Evolutionary conservation across 2,797 vertebrate genomes (phyloP).

Genomic region (Hypotaenidia philippensis): DNA sequence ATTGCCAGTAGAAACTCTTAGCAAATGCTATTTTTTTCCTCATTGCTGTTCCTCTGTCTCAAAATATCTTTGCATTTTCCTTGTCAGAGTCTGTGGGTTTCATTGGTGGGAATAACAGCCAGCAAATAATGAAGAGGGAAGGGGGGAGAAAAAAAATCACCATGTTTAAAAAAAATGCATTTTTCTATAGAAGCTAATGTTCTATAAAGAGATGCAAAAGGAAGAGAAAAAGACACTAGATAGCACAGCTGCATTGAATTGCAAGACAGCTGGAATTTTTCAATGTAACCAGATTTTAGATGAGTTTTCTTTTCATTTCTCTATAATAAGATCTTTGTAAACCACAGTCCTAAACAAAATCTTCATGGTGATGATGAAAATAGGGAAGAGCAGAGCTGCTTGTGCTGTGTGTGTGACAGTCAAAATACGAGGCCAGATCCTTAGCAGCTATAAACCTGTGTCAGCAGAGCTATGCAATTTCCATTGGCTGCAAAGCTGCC

Average conservation of each 20-base stretch:
- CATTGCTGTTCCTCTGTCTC: slow-evolving; percentile 42
- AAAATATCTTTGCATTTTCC: slow-evolving; percentile 62
- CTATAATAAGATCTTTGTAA: slow-evolving; percentile 67
- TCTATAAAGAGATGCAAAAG: slow-evolving; percentile 64
- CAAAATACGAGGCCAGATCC: slow-evolving; percentile 1
- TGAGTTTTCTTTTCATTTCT: slow-evolving; percentile 73
- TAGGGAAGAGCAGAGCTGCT: slow-evolving; percentile 17
- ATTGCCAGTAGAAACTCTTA: slow-evolving; percentile 46
- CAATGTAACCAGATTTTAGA: slow-evolving; percentile 72
- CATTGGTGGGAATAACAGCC: slow-evolving; percentile 32
- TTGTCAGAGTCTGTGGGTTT: slow-evolving; percentile 32
- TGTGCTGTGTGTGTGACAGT: slow-evolving; percentile 2
- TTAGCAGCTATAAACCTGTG: neutral
- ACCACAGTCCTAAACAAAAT: slow-evolving; percentile 66
- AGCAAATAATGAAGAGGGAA: slow-evolving; percentile 44
- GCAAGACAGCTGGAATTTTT: slow-evolving; percentile 71
- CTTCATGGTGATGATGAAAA: slow-evolving; percentile 49
- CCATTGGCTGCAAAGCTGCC: slow-evolving; percentile 3
- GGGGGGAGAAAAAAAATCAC: neutral
- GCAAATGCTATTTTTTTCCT: slow-evolving; percentile 20
- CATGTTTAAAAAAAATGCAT: slow-evolving; percentile 11
- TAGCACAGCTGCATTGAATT: slow-evolving; percentile 73
- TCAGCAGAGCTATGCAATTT: neutral
- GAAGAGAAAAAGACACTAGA: slow-evolving; percentile 60
- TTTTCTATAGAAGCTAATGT: slow-evolving; percentile 62